phyloP scores from a whole-genome alignment of 2,888 invertebrate genomes.

The Keiferia lycopersicella region DNA sequence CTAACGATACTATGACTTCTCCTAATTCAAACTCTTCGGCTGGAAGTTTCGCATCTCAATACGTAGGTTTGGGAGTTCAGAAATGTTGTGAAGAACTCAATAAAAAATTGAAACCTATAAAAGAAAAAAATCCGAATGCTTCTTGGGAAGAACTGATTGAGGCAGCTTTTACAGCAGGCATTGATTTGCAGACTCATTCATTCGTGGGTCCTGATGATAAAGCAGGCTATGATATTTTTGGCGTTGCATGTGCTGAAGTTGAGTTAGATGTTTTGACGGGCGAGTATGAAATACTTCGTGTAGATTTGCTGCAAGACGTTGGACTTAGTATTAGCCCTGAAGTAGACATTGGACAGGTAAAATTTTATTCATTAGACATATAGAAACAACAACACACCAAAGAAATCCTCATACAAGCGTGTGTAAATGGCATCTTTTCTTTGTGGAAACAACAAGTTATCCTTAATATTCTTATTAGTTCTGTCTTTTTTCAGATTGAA shows the following conservation, averaged over 20 bases:
- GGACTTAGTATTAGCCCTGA: slow-evolving; percentile 86
- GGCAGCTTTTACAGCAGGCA: slow-evolving; percentile 67
- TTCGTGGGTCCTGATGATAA: slow-evolving; percentile 69
- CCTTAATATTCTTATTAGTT: too few species aligned
- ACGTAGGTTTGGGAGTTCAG: slow-evolving; percentile 51
- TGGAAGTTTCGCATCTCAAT: slow-evolving; percentile 79
- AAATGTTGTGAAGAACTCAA: slow-evolving; percentile 49
- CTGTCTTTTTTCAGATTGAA: slow-evolving; percentile 76
- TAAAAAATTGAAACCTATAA: slow-evolving; percentile 62
- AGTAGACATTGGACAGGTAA: slow-evolving; percentile 85
- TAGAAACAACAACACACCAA: background rate
- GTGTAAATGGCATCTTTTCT: too few species aligned
- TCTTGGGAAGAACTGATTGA: slow-evolving; percentile 74
- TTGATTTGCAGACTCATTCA: slow-evolving; percentile 78
- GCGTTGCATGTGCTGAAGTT: slow-evolving; percentile 83
- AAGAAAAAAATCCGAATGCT: slow-evolving; percentile 66
- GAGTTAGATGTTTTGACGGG: slow-evolving; percentile 90
- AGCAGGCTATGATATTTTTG: slow-evolving; percentile 80
- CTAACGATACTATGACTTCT: slow-evolving; percentile 74
- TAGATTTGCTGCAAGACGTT: slow-evolving; percentile 86
- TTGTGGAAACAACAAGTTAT: too few species aligned
- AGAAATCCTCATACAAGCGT: too few species aligned
- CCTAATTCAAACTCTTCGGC: slow-evolving; percentile 82
- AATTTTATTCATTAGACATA: background rate
- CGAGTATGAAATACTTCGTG: slow-evolving; percentile 82